Base-by-base conservation (phyloP, 2,888 invertebrate species). In the Dryobota labecula region DNA sequence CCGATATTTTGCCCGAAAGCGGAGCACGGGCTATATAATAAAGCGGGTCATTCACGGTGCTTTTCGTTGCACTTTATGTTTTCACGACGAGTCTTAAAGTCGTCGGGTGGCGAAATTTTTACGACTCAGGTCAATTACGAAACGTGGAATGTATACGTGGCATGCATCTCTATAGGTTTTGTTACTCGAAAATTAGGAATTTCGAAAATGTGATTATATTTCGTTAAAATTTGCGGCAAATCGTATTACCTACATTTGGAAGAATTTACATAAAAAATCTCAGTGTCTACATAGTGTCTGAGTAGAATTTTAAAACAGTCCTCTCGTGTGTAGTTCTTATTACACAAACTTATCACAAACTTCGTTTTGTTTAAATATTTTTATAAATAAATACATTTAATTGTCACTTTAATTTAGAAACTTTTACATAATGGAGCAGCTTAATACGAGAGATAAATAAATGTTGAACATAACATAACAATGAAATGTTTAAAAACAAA, bases 21-120 rank as follows among this genome's bases (percentile, higher is more conserved):
- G 9, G 58, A 57, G 68, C 65, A 58, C 53, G 13, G 41, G 41
- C 56, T 56, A 51, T 73, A 47, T 60, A 69, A 71, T 79, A 78
- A 84, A 79, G 74, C 75, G 64, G 36, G 36, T 20, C 70, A 83
- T 73, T 79, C 79, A 76, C 60, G 63, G 67, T 66, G 57, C 62
- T 79, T 57, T 67, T 65, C 60, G 43, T 51, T 80, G 64, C 61
- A 70, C 47, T 77, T 73, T 61, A 79, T 57, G 64, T 65, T 71
- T 57, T 51, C 62, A 69, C 57, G 47, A 75, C 62, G 13, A 62
- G 45, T 73, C 66, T 61, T 73, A 47, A 61, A 69, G 33, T 69
- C 38, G 30, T 64, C 27, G 60, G 20, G 57, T 58, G 65, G 53
- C 33, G 69, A 74, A 74, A 56, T 68, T 83, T 78, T 75, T 75